Conservation (phyloP, 35 echinoderm and acorn worm genomes). For the Lytechinus pictus region DNA sequence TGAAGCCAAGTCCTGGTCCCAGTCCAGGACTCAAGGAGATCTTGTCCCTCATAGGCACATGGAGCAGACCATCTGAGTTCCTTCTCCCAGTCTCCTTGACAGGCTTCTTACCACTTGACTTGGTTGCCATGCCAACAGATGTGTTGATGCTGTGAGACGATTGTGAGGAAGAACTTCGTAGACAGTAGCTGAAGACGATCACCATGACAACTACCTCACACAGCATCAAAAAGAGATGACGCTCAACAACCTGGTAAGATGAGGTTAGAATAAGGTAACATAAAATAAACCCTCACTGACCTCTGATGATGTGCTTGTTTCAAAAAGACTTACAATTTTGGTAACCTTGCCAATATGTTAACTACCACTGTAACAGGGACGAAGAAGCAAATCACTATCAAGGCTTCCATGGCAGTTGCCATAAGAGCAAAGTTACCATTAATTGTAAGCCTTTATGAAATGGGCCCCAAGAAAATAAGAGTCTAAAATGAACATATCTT, state of each 20-base stretch:
- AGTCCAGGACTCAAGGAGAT: constrained; percentile 15
- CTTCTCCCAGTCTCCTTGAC: background rate
- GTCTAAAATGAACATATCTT: no score
- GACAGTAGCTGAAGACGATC: constrained; percentile 71
- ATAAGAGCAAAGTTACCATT: no score
- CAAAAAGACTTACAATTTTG: no score
- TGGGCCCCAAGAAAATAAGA: no score
- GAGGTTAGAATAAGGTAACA: background rate
- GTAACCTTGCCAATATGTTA: no score
- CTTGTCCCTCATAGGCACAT: constrained; percentile 28
- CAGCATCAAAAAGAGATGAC: constrained; percentile 86
- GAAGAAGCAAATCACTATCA: no score
- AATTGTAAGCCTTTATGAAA: no score
- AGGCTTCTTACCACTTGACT: background rate
- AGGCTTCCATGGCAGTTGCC: no score
- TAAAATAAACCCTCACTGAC: no score
- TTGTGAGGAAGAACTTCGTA: constrained; percentile 25
- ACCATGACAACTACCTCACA: constrained; percentile 74
- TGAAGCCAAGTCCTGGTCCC: background rate
- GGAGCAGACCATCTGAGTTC: constrained; percentile 33
- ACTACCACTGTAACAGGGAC: no score
- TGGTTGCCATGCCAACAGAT: background rate
- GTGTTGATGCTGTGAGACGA: background rate
- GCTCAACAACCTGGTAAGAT: constrained; percentile 66
- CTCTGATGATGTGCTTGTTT: no score